Percentiles rank a stretch among this genome's conserved stretches.
Conservation (phyloP, 2,797 vertebrate species). For the Gallinago solitaria region DNA sequence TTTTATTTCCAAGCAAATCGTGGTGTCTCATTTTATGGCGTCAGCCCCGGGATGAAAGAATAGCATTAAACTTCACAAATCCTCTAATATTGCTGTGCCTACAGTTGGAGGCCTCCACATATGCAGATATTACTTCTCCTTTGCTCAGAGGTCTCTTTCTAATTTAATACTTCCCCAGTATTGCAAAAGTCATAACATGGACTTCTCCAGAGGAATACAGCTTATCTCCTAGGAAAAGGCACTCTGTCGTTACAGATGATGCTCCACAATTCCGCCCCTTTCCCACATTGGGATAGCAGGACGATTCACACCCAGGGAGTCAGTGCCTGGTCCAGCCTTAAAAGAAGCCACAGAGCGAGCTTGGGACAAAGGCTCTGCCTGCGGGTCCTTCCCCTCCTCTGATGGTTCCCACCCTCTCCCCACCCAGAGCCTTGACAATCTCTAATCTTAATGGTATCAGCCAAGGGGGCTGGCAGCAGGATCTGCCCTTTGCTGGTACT, state of each 20-base stretch:
- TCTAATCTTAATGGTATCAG: neutral
- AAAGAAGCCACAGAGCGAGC: neutral
- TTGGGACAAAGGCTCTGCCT: neutral
- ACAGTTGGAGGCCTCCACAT: neutral
- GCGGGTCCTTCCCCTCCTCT: neutral
- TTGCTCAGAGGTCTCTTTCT: slow-evolving; percentile 56
- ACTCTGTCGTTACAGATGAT: neutral
- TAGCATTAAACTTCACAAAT: slow-evolving; percentile 34
- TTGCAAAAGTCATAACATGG: slow-evolving; percentile 33
- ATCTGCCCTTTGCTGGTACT: slow-evolving; percentile 61
- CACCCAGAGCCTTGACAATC: neutral
- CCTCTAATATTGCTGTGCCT: slow-evolving; percentile 25
- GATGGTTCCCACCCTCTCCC: rapidly evolving
- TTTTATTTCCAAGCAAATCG: neutral
- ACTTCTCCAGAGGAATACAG: neutral
- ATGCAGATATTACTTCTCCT: slow-evolving; percentile 53
- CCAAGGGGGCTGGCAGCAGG: neutral
- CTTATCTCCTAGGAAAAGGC: neutral
- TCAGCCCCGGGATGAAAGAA: neutral
- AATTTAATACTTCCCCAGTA: slow-evolving; percentile 48
- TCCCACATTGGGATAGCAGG: rapidly evolving
- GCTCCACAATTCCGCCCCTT: neutral
- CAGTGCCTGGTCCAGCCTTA: neutral
- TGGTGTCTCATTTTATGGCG: neutral
- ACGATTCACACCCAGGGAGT: rapidly evolving